phyloP scores from a whole-genome alignment of 1,140 invertebrate species.

The Vollenhovia emeryi region DNA sequence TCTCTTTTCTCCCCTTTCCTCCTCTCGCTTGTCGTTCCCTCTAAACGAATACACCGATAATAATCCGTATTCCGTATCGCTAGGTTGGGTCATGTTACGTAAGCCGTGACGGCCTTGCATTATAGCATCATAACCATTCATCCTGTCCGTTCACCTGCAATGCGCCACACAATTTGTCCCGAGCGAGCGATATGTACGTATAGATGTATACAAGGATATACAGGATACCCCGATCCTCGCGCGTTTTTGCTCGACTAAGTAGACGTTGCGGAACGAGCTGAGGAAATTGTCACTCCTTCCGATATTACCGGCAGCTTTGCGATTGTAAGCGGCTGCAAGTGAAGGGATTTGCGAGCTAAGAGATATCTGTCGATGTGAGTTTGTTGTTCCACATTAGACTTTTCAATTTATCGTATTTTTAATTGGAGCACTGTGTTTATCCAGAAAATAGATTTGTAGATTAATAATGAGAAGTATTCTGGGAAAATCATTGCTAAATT shows the following conservation, averaged over 20 bases:
- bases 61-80: slow-evolving; percentile 78
- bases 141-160: slow-evolving; percentile 83
- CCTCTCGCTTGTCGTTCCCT: slow-evolving; percentile 9
- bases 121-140: slow-evolving; percentile 83
- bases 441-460: neutral
- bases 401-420: neutral
- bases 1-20: neutral
- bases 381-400: neutral
- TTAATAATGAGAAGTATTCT: neutral
- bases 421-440: neutral
- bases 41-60: slow-evolving; percentile 75
- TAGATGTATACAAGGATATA: slow-evolving; percentile 15
- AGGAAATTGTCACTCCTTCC: slow-evolving; percentile 3
- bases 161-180: slow-evolving; percentile 78
- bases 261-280: neutral
- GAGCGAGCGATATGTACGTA: slow-evolving; percentile 51
- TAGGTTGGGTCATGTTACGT: slow-evolving; percentile 77
- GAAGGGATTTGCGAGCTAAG: neutral
- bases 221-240: neutral
- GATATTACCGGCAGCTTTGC: neutral
- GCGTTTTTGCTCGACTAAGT: neutral
- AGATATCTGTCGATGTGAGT: neutral
- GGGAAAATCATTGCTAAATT: neutral
- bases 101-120: slow-evolving; percentile 81
- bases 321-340: neutral